Evolutionary conservation across 2,113 vertebrate species (phyloP).

Genomic region (Aegithalos caudatus): DNA sequence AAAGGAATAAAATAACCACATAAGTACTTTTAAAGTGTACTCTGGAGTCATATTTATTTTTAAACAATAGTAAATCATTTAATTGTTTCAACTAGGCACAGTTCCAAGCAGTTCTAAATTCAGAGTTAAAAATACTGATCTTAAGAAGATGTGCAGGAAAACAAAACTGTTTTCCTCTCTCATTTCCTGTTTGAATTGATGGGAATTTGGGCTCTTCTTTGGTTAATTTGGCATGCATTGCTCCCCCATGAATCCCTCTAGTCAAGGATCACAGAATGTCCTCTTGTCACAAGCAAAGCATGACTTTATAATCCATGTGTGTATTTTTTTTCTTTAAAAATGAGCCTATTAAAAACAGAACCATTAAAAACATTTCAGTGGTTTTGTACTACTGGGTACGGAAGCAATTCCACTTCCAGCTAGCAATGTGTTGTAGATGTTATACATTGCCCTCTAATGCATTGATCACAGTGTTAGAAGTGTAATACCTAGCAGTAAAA

Average conservation of each 20-base stretch:
- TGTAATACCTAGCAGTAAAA: background rate
- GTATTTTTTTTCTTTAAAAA: background rate
- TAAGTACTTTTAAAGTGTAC: background rate
- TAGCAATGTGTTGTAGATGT: background rate
- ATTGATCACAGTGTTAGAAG: background rate
- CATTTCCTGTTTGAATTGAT: background rate
- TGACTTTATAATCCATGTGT: background rate
- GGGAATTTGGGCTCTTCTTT: background rate
- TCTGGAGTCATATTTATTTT: slow-evolving; percentile 16
- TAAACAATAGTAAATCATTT: slow-evolving; percentile 27
- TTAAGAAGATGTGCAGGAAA: background rate
- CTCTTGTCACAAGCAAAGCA: background rate
- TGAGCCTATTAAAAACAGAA: background rate
- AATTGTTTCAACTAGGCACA: slow-evolving; percentile 13
- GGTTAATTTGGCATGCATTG: background rate
- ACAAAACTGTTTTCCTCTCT: background rate
- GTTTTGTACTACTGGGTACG: background rate
- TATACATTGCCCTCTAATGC: background rate
- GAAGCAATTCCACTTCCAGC: background rate
- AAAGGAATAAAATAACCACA: background rate
- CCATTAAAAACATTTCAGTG: background rate
- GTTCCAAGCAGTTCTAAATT: slow-evolving; percentile 37
- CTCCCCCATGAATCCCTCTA: background rate
- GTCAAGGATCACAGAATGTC: background rate
- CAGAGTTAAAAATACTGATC: background rate